Evolutionary conservation across 2,113 vertebrate species (phyloP), one percentile per base, ranked within the genome.

Genomic region (Xenopus laevis): DNA sequence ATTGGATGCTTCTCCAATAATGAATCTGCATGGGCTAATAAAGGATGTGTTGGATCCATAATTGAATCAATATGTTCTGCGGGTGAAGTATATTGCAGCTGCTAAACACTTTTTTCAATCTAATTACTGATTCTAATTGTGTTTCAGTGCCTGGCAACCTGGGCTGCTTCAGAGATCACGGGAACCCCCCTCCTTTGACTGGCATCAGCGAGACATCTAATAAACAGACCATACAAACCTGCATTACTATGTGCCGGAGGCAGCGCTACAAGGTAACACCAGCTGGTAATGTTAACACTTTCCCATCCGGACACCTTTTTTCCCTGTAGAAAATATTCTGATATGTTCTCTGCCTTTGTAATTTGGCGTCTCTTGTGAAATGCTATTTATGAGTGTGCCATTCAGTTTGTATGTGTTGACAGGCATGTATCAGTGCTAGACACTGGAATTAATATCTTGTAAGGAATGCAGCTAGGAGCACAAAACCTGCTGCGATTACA

Each of bases 151-250:
- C 96, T 2, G 96, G 96, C 17, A 96, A 96, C 80, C 82, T 98
- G 13, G 96, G 96, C 64, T 98, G 96, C 83, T 98, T 95, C 87
- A 96, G 91, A 82, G 96, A 98, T 84, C 96, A 93, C 12, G 96
- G 96, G 7, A 92, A 97, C 80, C 96, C 96, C 0, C 94, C 93
- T 52, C 93, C 96, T 71, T 77, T 98, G 71, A 93, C 95, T 8
- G 95, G 95, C 0, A 86, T 88, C 86, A 96, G 94, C 0, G 93
- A 97, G 82, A 98, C 95, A 0, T 96, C 93, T 81, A 96, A 95
- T 81, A 96, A 95, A 61, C 96, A 97, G 17, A 98, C 96, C 8
- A 97, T 98, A 71, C 96, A 98, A 79, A 94, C 91, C 64, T 98
- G 96, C 78, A 98, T 98, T 85, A 95, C 92, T 78, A 95, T 96